phyloP scores from a whole-genome alignment of 2,797 vertebrate genomes.

The Semaprochilodus insignis region DNA sequence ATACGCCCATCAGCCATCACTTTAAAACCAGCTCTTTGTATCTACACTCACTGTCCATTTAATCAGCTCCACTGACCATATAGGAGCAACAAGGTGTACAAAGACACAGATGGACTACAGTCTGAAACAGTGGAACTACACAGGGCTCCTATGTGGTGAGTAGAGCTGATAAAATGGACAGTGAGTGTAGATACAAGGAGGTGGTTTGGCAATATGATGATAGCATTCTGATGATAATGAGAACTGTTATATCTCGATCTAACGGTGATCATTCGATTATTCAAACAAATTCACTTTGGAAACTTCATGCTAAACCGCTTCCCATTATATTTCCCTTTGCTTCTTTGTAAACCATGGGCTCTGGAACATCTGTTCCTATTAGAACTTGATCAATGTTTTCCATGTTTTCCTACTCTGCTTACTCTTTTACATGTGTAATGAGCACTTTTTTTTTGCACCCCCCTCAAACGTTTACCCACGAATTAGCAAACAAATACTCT shows the following conservation, averaged over 20 bases:
- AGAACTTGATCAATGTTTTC: constrained; percentile 43
- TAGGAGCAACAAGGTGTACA: too few species aligned
- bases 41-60: too few species aligned
- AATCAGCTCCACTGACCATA: too few species aligned
- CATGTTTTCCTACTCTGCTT: constrained; percentile 69
- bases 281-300: neutral
- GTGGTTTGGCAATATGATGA: neutral
- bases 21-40: too few species aligned
- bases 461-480: constrained; percentile 71
- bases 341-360: constrained; percentile 40
- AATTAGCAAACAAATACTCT: constrained; percentile 83
- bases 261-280: neutral
- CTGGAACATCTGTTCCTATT: constrained; percentile 52
- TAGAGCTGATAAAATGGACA: too few species aligned
- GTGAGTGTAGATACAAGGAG: too few species aligned
- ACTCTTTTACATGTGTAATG: constrained; percentile 71
- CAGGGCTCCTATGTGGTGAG: too few species aligned
- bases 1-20: too few species aligned
- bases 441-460: constrained; percentile 71
- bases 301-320: constrained; percentile 1
- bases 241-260: neutral
- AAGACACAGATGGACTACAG: too few species aligned
- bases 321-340: neutral
- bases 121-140: too few species aligned
- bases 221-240: neutral